A percentile compares a stretch with the other conserved stretches of the same genome.
Evolutionary conservation across 2,888 invertebrate genomes (phyloP).

Genomic region (Drosophila paracracens): DNA sequence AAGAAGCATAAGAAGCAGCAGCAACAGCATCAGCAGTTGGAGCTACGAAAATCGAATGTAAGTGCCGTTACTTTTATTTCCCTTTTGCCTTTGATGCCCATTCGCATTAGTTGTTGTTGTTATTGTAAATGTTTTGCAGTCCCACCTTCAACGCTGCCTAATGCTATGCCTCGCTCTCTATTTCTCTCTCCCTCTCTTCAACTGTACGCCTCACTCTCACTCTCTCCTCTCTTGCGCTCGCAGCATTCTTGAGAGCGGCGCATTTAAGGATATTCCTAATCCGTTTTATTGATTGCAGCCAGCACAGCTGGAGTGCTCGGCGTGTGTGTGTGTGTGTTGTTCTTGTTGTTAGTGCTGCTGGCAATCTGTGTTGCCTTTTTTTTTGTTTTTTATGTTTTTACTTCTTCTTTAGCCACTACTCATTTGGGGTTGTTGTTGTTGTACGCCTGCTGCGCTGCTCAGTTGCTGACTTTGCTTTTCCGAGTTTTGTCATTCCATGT

Average conservation of each 20-base stretch:
- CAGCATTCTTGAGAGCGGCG: slow-evolving; percentile 58
- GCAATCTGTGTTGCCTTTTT: slow-evolving; percentile 64
- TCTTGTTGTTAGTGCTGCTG: slow-evolving; percentile 53
- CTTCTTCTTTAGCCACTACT: slow-evolving; percentile 48
- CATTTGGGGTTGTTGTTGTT: slow-evolving; percentile 63
- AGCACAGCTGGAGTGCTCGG: slow-evolving; percentile 73
- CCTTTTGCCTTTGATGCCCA: slow-evolving; percentile 22
- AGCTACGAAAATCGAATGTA: slow-evolving; percentile 56
- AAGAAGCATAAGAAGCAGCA: not conserved
- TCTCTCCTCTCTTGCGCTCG: slow-evolving; percentile 5
- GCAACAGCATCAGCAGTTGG: slow-evolving; percentile 17
- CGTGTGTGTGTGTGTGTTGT: slow-evolving; percentile 23
- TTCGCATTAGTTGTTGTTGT: slow-evolving; percentile 54
- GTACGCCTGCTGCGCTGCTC: slow-evolving; percentile 37
- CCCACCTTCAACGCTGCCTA: slow-evolving; percentile 40
- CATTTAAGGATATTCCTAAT: slow-evolving; percentile 80
- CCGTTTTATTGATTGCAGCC: slow-evolving; percentile 81
- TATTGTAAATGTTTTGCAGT: slow-evolving; percentile 66
- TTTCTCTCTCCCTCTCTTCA: not conserved
- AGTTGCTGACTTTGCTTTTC: slow-evolving; percentile 53
- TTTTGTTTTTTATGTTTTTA: slow-evolving; percentile 59
- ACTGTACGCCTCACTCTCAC: slow-evolving; percentile 2
- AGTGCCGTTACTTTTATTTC: slow-evolving; percentile 63
- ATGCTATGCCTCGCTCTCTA: slow-evolving; percentile 6
- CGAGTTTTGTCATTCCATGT: slow-evolving; percentile 43